Evolutionary conservation across 2,888 invertebrate genomes (phyloP).

Genomic region (Eupithecia centaureata): DNA sequence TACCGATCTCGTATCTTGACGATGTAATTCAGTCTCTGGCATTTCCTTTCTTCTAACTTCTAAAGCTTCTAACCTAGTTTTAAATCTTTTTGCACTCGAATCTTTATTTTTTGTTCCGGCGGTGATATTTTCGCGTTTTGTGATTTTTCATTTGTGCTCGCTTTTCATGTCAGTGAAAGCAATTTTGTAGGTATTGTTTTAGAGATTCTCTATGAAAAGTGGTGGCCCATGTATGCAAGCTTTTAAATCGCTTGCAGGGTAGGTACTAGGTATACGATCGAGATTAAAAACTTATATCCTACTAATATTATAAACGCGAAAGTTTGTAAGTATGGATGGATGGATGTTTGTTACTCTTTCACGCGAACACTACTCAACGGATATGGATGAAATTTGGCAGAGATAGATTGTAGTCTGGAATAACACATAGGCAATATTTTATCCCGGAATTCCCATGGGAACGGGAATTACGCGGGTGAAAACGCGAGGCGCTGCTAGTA

Average conservation of each 20-base stretch:
- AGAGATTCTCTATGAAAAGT: slow-evolving; percentile 11
- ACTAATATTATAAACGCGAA: no score
- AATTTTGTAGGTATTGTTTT: slow-evolving; percentile 46
- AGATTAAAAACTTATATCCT: neutral
- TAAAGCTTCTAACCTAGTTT: slow-evolving; percentile 35
- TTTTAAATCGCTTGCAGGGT: slow-evolving; percentile 16
- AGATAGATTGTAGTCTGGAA: no score
- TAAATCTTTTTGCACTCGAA: slow-evolving; percentile 41
- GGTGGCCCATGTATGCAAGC: neutral
- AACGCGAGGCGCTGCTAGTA: no score
- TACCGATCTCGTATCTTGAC: slow-evolving; percentile 11
- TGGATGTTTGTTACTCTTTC: no score
- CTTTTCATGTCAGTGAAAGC: slow-evolving; percentile 42
- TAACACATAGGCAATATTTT: no score
- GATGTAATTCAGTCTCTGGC: slow-evolving; percentile 8
- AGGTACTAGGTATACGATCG: neutral
- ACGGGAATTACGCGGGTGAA: no score
- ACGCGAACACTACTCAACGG: no score
- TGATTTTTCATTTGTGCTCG: slow-evolving; percentile 22
- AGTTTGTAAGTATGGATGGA: no score
- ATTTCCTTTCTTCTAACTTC: slow-evolving; percentile 10
- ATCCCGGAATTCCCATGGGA: no score
- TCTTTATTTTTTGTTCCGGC: slow-evolving; percentile 24
- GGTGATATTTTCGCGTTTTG: slow-evolving; percentile 9
- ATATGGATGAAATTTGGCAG: no score